Percentiles rank a stretch among this genome's conserved stretches.
These are phyloP conservation scores for Argentina silus DNA, from an alignment of 2,797 vertebrate species.

Conservation along the genomic window DNA sequence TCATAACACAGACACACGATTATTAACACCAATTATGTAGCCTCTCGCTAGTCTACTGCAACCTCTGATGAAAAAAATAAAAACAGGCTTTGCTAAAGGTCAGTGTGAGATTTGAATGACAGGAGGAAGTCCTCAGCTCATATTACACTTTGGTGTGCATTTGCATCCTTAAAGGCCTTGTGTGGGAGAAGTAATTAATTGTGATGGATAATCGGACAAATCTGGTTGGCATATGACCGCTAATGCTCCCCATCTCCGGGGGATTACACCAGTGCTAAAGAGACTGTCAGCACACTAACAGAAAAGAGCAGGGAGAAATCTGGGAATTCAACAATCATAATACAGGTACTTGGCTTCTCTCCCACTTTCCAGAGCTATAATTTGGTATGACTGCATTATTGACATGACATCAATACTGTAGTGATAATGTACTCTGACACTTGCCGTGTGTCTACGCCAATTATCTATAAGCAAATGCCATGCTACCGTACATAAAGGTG, in stretches of 20 bases:
- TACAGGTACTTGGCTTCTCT: not conserved
- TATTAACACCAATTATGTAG: no score
- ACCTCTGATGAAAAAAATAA: slow-evolving; percentile 59
- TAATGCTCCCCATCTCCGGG: slow-evolving; percentile 85
- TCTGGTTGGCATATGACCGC: slow-evolving; percentile 89
- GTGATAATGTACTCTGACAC: no score
- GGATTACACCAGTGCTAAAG: slow-evolving; percentile 88
- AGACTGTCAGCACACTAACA: slow-evolving; percentile 72
- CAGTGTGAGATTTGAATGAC: slow-evolving; percentile 93
- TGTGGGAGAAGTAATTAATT: slow-evolving; percentile 91
- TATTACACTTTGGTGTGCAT: slow-evolving; percentile 84
- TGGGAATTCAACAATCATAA: not conserved
- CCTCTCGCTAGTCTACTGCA: no score
- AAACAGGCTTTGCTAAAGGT: slow-evolving; percentile 92
- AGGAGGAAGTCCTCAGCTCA: slow-evolving; percentile 90
- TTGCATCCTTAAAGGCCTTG: slow-evolving; percentile 86
- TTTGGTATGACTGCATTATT: not conserved
- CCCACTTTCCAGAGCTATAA: not conserved
- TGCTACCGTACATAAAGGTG: no score
- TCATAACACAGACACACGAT: no score
- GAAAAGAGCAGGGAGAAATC: slow-evolving; percentile 39
- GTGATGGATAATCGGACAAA: slow-evolving; percentile 95
- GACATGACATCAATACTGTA: no score
- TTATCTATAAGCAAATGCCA: no score
- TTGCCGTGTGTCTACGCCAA: no score